phyloP scores from a whole-genome alignment of 2,113 vertebrate species.

The Pteronura brasiliensis region DNA sequence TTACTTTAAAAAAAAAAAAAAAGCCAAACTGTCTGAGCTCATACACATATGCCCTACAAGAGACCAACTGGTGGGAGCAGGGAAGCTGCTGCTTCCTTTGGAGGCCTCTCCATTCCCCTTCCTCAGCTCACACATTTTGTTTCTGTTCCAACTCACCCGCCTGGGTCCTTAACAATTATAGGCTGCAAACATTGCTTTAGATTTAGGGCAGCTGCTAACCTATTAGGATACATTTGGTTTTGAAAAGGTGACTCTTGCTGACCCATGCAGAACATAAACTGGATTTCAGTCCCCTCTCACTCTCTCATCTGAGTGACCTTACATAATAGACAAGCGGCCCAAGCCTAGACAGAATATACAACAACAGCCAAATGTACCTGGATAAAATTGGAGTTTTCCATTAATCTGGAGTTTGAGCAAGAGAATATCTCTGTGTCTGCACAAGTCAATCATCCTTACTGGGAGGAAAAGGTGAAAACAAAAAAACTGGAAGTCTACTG shows the following conservation, averaged over 20 bases:
- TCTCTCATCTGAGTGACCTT: neutral
- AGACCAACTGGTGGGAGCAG: neutral
- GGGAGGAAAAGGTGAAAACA: neutral
- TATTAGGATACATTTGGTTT: neutral
- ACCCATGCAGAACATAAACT: neutral
- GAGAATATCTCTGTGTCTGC: neutral
- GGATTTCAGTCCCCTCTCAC: neutral
- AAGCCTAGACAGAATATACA: neutral
- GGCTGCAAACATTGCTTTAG: neutral
- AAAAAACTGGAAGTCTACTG: neutral
- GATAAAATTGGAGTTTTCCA: neutral
- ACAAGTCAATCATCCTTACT: neutral
- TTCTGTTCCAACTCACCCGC: neutral
- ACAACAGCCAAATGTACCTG: neutral
- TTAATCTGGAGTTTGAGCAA: neutral
- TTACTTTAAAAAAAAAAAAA: neutral
- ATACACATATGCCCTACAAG: accelerated
- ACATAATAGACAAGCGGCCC: neutral
- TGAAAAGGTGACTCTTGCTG: neutral
- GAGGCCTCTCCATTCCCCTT: neutral
- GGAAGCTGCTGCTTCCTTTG: neutral
- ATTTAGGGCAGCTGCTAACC: neutral
- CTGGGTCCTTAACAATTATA: neutral
- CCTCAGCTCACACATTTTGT: neutral
- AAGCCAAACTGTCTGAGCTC: neutral